These are phyloP conservation scores for Mormyrus proboscirostris DNA, from an alignment of 2,797 vertebrate genomes.

Conservation along the genomic window DNA sequence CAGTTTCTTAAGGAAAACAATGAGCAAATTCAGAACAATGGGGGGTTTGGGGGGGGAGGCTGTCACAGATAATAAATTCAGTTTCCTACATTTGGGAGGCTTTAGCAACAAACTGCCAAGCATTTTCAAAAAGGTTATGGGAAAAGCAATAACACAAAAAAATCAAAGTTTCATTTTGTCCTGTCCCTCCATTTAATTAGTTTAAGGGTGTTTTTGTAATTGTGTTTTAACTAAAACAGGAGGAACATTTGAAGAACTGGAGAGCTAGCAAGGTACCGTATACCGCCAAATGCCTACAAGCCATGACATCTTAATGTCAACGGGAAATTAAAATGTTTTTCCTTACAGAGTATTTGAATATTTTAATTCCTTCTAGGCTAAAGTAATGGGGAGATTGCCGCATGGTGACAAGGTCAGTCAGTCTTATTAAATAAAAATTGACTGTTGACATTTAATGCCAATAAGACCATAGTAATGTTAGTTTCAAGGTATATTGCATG, in stretches of 20 bases:
- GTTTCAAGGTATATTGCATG: slow-evolving; percentile 37
- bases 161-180: slow-evolving; percentile 58
- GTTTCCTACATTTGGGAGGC: neutral
- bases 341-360: slow-evolving; percentile 82
- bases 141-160: slow-evolving; percentile 48
- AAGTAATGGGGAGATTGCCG: slow-evolving; percentile 61
- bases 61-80: neutral
- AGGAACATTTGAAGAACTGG: slow-evolving; percentile 75
- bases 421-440: slow-evolving; percentile 63
- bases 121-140: slow-evolving; percentile 60
- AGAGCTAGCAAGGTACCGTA: slow-evolving; percentile 67
- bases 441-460: slow-evolving; percentile 62
- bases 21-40: neutral
- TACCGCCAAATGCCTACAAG: slow-evolving; percentile 88
- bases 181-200: slow-evolving; percentile 90
- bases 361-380: slow-evolving; percentile 80
- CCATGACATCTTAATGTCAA: slow-evolving; percentile 97
- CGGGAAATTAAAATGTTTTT: slow-evolving; percentile 97
- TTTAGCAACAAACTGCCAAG: slow-evolving; percentile 41
- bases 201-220: slow-evolving; percentile 95
- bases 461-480: slow-evolving; percentile 48
- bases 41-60: neutral
- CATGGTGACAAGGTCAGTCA: slow-evolving; percentile 68
- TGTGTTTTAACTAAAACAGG: slow-evolving; percentile 92
- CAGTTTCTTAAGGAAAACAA: neutral